Conservation (phyloP, 1,140 invertebrate genomes). For the Laupala kohalensis region DNA sequence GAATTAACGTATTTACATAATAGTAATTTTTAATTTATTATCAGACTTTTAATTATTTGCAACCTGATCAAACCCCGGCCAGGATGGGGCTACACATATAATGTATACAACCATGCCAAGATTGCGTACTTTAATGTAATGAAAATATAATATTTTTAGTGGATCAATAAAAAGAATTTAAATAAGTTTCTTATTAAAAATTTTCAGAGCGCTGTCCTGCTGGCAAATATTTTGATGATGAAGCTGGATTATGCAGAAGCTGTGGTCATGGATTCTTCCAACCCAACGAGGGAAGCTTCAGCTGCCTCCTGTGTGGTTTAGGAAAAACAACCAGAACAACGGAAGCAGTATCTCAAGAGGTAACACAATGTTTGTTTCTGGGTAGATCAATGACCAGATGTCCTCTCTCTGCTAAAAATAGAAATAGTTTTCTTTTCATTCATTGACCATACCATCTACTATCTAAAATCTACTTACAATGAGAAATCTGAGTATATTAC, state of each 20-base stretch:
- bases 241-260: slow-evolving; percentile 67
- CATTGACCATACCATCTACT: not conserved
- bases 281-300: slow-evolving; percentile 78
- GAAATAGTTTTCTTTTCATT: not conserved
- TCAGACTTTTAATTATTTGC: no score
- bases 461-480: not conserved
- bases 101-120: no score
- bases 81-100: no score
- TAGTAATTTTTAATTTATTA: no score
- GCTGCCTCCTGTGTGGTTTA: slow-evolving; percentile 75
- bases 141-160: no score
- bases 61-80: no score
- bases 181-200: no score
- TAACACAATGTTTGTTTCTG: slow-evolving; percentile 9
- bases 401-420: not conserved
- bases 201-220: slow-evolving; percentile 70
- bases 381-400: not conserved
- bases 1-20: no score
- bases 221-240: slow-evolving; percentile 82
- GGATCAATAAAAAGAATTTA: no score
- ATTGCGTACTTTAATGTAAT: no score
- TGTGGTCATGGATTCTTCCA: slow-evolving; percentile 94
- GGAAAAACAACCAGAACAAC: slow-evolving; percentile 86
- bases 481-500: not conserved
- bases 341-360: slow-evolving; percentile 71